phyloP scores from a whole-genome alignment of 2,888 invertebrate genomes.

The Hemithea aestivaria region DNA sequence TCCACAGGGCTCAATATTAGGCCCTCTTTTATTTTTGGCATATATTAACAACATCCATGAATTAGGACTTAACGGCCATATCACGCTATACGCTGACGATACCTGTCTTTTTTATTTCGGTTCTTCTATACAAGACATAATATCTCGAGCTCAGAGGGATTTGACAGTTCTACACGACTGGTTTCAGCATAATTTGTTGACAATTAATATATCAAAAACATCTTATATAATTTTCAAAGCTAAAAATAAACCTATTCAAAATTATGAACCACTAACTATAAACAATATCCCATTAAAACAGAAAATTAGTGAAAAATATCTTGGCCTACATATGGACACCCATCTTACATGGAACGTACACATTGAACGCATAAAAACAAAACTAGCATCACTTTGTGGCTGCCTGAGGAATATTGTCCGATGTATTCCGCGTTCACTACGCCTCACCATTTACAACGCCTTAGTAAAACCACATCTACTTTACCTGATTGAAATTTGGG shows the following conservation, averaged over 20 bases:
- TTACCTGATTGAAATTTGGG: too few species aligned
- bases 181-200: slow-evolving; percentile 20
- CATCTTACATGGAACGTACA: too few species aligned
- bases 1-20: slow-evolving; percentile 8
- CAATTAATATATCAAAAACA: slow-evolving; percentile 18
- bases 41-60: slow-evolving; percentile 2
- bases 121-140: slow-evolving; percentile 6
- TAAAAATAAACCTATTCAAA: not conserved
- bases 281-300: too few species aligned
- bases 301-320: too few species aligned
- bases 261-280: too few species aligned
- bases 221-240: slow-evolving; percentile 14
- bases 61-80: slow-evolving; percentile 2
- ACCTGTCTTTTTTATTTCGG: slow-evolving; percentile 21
- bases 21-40: slow-evolving; percentile 4
- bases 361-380: too few species aligned
- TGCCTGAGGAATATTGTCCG: too few species aligned
- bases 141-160: slow-evolving; percentile 15
- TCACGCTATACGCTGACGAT: slow-evolving; percentile 8
- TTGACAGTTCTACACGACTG: slow-evolving; percentile 16
- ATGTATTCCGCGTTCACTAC: too few species aligned
- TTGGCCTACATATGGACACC: too few species aligned
- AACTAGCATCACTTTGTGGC: too few species aligned
- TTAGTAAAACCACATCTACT: too few species aligned
- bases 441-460: too few species aligned